phyloP scores from a whole-genome alignment of 2,888 invertebrate species.

The Thecophora atra region DNA sequence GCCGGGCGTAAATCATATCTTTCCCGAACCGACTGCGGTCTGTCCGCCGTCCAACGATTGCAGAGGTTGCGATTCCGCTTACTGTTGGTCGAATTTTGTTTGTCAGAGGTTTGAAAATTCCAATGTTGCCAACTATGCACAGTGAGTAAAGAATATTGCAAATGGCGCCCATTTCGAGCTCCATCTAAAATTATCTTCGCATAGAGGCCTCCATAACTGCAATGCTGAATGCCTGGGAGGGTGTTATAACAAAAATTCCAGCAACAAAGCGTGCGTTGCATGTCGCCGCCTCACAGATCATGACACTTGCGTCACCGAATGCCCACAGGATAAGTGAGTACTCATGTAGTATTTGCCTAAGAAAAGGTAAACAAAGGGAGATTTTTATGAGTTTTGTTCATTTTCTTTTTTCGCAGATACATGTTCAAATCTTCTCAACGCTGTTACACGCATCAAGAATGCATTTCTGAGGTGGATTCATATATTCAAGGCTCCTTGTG shows the following conservation, averaged over 20 bases:
- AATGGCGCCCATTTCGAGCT: background rate
- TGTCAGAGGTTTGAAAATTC: slow-evolving; percentile 62
- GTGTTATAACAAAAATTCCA: slow-evolving; percentile 68
- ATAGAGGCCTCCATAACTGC: slow-evolving; percentile 67
- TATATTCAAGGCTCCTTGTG: slow-evolving; percentile 46
- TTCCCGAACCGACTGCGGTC: slow-evolving; percentile 39
- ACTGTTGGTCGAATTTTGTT: slow-evolving; percentile 60
- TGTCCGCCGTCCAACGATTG: slow-evolving; percentile 51
- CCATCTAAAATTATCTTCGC: background rate
- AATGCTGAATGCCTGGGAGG: slow-evolving; percentile 83
- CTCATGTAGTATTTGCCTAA: background rate
- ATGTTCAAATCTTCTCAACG: slow-evolving; percentile 61
- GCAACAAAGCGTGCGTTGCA: slow-evolving; percentile 70
- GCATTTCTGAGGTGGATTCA: slow-evolving; percentile 64
- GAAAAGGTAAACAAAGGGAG: background rate
- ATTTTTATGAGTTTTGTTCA: background rate
- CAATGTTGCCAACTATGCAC: slow-evolving; percentile 50
- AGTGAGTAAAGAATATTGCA: slow-evolving; percentile 48
- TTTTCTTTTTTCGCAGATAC: slow-evolving; percentile 46
- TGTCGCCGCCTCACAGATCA: slow-evolving; percentile 73
- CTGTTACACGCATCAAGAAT: slow-evolving; percentile 78
- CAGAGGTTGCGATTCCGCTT: slow-evolving; percentile 53
- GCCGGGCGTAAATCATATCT: slow-evolving; percentile 55
- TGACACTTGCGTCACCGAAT: slow-evolving; percentile 71
- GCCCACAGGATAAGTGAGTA: slow-evolving; percentile 74